Base-by-base conservation (phyloP, 2,888 invertebrate species). In the Ectobius pallidus region DNA sequence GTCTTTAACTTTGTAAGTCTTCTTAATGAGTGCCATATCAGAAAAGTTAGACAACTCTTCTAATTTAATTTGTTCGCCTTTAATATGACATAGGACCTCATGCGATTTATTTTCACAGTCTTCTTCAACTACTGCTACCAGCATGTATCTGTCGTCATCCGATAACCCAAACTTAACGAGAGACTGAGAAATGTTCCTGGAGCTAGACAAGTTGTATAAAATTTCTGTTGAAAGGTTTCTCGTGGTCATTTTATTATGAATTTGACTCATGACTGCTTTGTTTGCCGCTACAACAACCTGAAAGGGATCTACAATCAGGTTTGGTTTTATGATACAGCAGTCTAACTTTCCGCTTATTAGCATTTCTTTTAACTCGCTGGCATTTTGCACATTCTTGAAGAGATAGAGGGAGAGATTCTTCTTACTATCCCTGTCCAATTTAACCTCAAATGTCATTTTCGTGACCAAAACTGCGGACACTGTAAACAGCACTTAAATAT, bases 111-210 rank as follows among this genome's bases (percentile, higher is more conserved):
- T 32, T 32, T 77, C 76, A 69, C 78, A 75, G 27, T 82, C 80
- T 39, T 80, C 75, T 9, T 75, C 75, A 32, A 82, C 79, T 46
- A 82, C 80, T 18, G 82, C 84, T 22, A 88, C 81, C 34, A 89
- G 75, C 65, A 88, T 79, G 74, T 84, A 83, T 9, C 78, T 82
- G 71, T 86, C 85, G 1, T 80, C 80, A 70, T 86, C 86, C 61
- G 82, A 81, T 20, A 90, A 85, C 1, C 92, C 91, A 82, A 92
- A 92, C 74, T 85, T 89, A 67, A 81, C 83, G 65, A 93, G 83
- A 74, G 92, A 90, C 76, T 89, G 88, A 3, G 89, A 86, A 75
- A 92, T 92, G 77, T 91, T 91, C 79, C 88, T 90, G 0, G 90
- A 87, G 1, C 88, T 81, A 0, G 91, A 91, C 73, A 92, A 82